These are phyloP conservation scores for Botia kubotai DNA, from an alignment of 2,797 vertebrate genomes.

Conservation along the genomic window DNA sequence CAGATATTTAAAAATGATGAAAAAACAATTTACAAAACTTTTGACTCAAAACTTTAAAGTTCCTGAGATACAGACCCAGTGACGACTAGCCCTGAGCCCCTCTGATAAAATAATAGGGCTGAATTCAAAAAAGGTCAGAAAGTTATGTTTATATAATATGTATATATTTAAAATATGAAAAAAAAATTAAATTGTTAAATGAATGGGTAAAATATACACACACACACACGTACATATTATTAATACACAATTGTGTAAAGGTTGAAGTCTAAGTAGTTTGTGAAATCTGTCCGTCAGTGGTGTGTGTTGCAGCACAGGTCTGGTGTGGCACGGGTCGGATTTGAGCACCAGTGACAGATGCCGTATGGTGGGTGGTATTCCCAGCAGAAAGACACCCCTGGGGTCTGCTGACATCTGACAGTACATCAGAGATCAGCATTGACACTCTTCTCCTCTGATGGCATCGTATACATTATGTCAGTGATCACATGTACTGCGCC, in stretches of 20 bases:
- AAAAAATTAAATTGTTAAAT: too few species aligned
- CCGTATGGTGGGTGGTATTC: conserved; percentile 76
- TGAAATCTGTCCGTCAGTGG: conserved; percentile 69
- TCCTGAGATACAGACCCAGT: too few species aligned
- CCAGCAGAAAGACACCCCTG: conserved; percentile 73
- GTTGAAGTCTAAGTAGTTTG: conserved; percentile 57
- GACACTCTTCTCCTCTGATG: conserved; percentile 73
- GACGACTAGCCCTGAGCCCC: too few species aligned
- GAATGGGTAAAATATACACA: neutral
- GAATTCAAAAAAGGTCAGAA: too few species aligned
- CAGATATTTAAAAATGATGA: neutral
- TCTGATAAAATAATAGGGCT: too few species aligned
- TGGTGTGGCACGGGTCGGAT: conserved; percentile 56
- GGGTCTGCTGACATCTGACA: conserved; percentile 77
- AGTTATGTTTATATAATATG: neutral
- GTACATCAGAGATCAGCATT: conserved; percentile 78
- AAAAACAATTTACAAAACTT: too few species aligned
- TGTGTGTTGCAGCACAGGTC: conserved; percentile 58
- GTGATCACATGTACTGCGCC: conserved; percentile 40
- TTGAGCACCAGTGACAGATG: conserved; percentile 76
- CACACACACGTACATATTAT: neutral
- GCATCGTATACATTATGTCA: conserved; percentile 58
- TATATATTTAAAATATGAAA: too few species aligned
- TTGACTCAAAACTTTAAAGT: too few species aligned
- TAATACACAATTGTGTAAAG: conserved; percentile 12